phyloP scores from a whole-genome alignment of 1,140 invertebrate genomes.

The Galendromus occidentalis region DNA sequence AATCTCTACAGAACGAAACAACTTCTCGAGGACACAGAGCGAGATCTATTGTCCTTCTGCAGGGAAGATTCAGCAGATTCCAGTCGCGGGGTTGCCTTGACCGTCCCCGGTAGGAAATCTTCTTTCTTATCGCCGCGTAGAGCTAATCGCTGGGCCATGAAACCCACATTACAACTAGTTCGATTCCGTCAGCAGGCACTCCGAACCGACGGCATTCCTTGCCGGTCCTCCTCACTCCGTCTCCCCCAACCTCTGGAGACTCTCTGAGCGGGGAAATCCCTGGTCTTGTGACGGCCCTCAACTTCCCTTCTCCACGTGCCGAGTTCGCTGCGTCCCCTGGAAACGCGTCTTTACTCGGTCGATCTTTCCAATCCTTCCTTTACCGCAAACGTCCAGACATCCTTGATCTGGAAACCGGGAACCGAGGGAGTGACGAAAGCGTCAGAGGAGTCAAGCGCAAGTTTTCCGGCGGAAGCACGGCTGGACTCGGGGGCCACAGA shows the following conservation, averaged over 20 bases:
- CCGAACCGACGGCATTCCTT: not conserved
- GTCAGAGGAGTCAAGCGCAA: not conserved
- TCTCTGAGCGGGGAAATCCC: not conserved
- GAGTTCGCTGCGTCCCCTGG: conserved; percentile 3
- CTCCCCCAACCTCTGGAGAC: conserved; percentile 5
- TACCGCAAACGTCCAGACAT: conserved; percentile 1
- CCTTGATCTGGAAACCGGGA: not conserved
- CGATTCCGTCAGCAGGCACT: not conserved
- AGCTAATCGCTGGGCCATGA: no score
- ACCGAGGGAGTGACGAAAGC: not conserved
- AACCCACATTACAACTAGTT: no score
- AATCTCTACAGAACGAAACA: conserved; percentile 7
- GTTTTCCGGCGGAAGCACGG: not conserved
- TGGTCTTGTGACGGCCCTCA: not conserved
- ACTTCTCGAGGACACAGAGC: not conserved
- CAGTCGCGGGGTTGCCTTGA: not conserved
- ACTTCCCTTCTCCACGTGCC: not conserved
- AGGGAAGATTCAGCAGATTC: not conserved
- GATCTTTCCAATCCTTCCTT: conserved; percentile 7
- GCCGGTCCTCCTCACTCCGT: not conserved
- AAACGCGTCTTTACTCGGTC: not conserved
- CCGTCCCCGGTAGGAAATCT: not conserved
- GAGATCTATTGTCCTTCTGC: not conserved
- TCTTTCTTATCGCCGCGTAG: not conserved
- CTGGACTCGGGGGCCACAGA: not conserved